Evolutionary conservation across 1,140 invertebrate species (phyloP), one percentile per base, ranked within the genome.

Genomic region (Amyelois transitella): DNA sequence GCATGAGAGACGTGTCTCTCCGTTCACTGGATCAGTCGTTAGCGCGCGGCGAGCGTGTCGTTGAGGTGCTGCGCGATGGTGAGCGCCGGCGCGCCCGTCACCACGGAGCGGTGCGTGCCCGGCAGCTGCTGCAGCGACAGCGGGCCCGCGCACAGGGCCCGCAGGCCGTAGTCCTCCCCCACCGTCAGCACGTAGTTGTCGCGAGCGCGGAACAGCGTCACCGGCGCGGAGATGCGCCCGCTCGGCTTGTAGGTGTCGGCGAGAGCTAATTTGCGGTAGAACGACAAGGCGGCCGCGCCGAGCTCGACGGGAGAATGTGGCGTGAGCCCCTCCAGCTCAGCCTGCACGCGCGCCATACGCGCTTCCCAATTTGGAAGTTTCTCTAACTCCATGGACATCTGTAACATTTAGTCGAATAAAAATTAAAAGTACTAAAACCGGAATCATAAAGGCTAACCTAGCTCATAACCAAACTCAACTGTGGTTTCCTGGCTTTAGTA

Each of bases 61-160:
- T 6, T 28, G 25, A 91, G 82, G 64, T 73, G 72, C 58, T 89
- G 84, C 10, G 93, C 94, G 64, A 94, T 92, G 82, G 92, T 90
- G 66, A 86, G 75, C 62, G 91, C 91, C 57, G 90, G 90, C 21
- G 91, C 91, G 60, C 94, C 94, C n/a, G 89, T 74, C 14, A 97
- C 87, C 74, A 97, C 96, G 60, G 91, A 92, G 75, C 95, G 92
- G 88, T 98, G 96, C 69, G 95, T 94, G 66, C 94, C 96, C 43
- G 91, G 81, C 6, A 97, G 88, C 58, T 92, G 90, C 72, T 92
- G 90, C 28, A 96, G 90, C 53, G 87, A 77, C 1, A 96, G 90
- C 47, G 91, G 89, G 58, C 92, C 89, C 38, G 87, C 89, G 81
- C 94, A 95, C 51, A 96, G 94, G 77, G 92, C 85, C 60, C 91